Conservation (phyloP, 2,113 vertebrate genomes). For the Thunnus thynnus region DNA sequence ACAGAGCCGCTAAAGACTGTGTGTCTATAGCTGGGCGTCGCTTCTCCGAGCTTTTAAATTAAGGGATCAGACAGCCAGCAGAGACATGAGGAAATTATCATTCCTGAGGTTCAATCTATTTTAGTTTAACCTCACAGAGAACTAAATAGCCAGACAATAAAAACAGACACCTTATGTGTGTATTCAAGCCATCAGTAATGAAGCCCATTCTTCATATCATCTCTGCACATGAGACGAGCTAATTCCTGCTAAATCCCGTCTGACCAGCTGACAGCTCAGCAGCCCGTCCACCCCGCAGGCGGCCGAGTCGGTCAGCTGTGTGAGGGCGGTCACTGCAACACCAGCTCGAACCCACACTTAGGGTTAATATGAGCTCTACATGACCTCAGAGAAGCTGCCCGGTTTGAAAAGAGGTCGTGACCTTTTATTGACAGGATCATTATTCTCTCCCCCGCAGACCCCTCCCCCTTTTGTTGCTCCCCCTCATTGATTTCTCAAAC, state of each 20-base stretch:
- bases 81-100: slow-evolving; percentile 47
- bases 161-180: slow-evolving; percentile 6
- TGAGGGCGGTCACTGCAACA: slow-evolving; percentile 10
- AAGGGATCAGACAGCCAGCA: slow-evolving; percentile 54
- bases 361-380: slow-evolving; percentile 63
- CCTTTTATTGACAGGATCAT: slow-evolving; percentile 82
- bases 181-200: background rate
- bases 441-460: slow-evolving; percentile 67
- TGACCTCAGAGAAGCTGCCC: slow-evolving; percentile 70
- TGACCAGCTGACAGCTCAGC: slow-evolving; percentile 55
- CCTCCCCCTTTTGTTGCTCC: slow-evolving; percentile 67
- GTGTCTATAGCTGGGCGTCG: slow-evolving; percentile 6
- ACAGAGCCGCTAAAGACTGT: slow-evolving; percentile 25
- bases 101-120: slow-evolving; percentile 37
- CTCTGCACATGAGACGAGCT: slow-evolving; percentile 47
- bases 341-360: slow-evolving; percentile 69
- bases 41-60: slow-evolving; percentile 40
- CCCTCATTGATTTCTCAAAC: slow-evolving; percentile 69
- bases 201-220: slow-evolving; percentile 37
- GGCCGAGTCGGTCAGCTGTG: background rate
- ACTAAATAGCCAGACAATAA: background rate
- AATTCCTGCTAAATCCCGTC: slow-evolving; percentile 63
- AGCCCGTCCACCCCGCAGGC: slow-evolving; percentile 28
- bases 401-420: slow-evolving; percentile 72
- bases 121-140: slow-evolving; percentile 29